A percentile compares a stretch with the other conserved stretches of the same genome.
These are phyloP conservation scores for Craseonycteris thonglongyai DNA, from an alignment of 2,113 vertebrate genomes.

Conservation along the genomic window DNA sequence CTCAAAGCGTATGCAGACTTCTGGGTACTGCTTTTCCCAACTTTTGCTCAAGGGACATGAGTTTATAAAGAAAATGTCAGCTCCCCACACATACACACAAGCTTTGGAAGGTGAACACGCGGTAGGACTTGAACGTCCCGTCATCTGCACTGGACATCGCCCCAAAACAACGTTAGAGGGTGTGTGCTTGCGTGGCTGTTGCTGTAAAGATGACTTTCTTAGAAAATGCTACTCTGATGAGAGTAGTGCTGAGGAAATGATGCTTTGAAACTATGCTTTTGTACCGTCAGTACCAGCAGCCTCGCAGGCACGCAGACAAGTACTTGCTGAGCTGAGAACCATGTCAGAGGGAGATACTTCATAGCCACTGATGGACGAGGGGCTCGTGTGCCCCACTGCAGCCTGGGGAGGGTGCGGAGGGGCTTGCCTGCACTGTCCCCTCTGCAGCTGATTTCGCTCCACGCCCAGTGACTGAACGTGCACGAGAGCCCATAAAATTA, in stretches of 20 bases:
- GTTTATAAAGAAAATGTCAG: not conserved
- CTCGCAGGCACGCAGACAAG: not conserved
- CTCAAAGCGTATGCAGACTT: not conserved
- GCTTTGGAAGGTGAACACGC: not conserved
- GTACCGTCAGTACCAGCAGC: not conserved
- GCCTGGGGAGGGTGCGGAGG: not conserved
- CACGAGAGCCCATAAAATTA: slow-evolving; percentile 44
- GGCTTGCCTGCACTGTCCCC: not conserved
- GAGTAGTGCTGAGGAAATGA: not conserved
- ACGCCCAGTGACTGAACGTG: not conserved
- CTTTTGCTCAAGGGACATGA: not conserved
- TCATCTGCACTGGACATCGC: not conserved
- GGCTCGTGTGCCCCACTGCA: not conserved
- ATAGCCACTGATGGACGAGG: not conserved
- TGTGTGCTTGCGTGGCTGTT: not conserved
- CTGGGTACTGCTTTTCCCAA: not conserved
- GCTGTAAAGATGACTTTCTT: not conserved
- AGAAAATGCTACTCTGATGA: not conserved
- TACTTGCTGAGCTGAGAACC: not conserved
- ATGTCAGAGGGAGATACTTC: not conserved
- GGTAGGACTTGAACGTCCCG: not conserved
- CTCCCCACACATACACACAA: not conserved
- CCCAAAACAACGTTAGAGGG: not conserved
- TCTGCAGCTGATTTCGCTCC: not conserved
- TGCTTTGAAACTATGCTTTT: not conserved